These are phyloP conservation scores for Hofmannophila pseudospretella DNA, from an alignment of 2,888 invertebrate genomes.

Conservation along the genomic window DNA sequence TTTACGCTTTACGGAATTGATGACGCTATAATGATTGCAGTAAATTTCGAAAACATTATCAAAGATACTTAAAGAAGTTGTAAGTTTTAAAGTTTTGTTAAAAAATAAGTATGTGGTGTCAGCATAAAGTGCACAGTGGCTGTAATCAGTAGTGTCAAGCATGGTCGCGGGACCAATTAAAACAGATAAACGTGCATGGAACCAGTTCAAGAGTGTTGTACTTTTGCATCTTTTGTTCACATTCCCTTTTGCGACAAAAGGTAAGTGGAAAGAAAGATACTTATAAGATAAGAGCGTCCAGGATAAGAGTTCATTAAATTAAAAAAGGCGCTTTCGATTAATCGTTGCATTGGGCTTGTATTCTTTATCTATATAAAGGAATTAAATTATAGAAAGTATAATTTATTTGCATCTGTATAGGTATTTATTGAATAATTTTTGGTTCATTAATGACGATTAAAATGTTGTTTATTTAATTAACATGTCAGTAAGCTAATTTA, in stretches of 20 bases:
- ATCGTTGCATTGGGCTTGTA: no score
- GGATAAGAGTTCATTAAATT: conserved; percentile 5
- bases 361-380: no score
- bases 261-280: conserved; percentile 36
- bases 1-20: no score
- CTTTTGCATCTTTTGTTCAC: conserved; percentile 61
- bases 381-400: no score
- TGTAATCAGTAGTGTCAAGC: conserved; percentile 58
- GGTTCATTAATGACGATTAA: not conserved
- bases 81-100: not conserved
- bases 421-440: not conserved
- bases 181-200: conserved; percentile 60
- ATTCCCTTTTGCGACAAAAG: conserved; percentile 44
- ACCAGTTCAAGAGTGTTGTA: conserved; percentile 60
- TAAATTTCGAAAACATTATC: no score
- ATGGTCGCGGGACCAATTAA: conserved; percentile 66
- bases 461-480: not conserved
- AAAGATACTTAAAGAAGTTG: not conserved
- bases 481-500: not conserved
- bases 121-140: conserved; percentile 39
- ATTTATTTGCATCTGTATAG: not conserved
- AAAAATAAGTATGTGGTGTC: conserved; percentile 36
- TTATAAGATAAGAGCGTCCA: no score
- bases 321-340: no score
- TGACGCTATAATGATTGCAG: conserved; percentile 9